Percentiles rank a stretch among this genome's conserved stretches.
These are phyloP conservation scores for Chascanopsetta lugubris DNA, from an alignment of 2,113 vertebrate genomes.

Conservation along the genomic window DNA sequence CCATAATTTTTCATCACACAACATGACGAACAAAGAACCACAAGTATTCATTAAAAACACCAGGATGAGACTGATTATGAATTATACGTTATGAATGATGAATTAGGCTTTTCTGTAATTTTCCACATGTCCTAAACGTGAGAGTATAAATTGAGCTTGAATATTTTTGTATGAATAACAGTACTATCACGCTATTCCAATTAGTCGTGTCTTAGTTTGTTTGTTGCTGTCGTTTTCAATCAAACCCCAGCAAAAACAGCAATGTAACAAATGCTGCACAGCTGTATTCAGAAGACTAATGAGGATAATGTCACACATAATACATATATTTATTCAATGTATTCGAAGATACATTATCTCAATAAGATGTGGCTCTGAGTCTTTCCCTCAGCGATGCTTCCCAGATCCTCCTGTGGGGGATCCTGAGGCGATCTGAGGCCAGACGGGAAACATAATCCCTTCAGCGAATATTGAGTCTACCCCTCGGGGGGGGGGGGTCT, in stretches of 20 bases:
- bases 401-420: background rate
- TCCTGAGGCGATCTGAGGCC: background rate
- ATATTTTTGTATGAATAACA: background rate
- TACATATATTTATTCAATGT: background rate
- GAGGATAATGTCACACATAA: conserved; percentile 3
- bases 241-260: too few relatives aligned
- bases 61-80: background rate
- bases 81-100: background rate
- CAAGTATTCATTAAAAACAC: conserved; percentile 1
- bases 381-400: background rate
- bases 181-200: too few relatives aligned
- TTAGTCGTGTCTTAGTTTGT: too few relatives aligned
- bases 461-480: background rate
- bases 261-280: background rate
- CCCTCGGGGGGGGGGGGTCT: background rate
- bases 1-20: background rate
- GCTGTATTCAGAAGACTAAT: background rate
- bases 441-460: conserved; percentile 4
- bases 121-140: background rate
- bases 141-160: background rate
- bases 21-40: background rate
- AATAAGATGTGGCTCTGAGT: background rate
- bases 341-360: background rate
- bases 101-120: background rate
- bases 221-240: background rate